These are phyloP conservation scores for Cephonodes hylas DNA, from an alignment of 2,888 invertebrate species.

Conservation along the genomic window DNA sequence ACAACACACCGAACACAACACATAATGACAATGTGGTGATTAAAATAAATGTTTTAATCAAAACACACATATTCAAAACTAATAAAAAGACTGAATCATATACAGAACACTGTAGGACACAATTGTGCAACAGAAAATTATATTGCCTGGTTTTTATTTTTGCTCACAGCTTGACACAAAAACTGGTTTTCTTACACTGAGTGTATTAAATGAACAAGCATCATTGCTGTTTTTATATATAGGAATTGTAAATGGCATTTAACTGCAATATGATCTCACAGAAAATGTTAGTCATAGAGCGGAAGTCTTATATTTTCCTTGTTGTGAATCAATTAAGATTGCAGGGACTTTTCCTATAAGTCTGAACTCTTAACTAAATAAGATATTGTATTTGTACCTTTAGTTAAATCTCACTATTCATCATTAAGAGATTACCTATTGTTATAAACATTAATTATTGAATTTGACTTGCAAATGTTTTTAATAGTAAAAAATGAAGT, in stretches of 20 bases:
- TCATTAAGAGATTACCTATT: too few relatives aligned
- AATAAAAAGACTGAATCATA: neutral
- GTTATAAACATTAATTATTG: too few relatives aligned
- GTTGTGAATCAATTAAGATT: neutral
- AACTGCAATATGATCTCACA: neutral
- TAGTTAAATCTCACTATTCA: too few relatives aligned
- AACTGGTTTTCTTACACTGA: neutral
- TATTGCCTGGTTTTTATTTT: too few relatives aligned
- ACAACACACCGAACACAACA: neutral
- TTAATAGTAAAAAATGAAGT: too few relatives aligned
- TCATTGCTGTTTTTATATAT: neutral
- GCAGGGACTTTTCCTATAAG: neutral
- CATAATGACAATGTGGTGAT: neutral
- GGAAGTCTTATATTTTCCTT: neutral
- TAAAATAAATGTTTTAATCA: neutral
- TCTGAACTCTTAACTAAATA: too few relatives aligned
- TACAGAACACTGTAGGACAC: neutral
- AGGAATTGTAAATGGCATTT: neutral
- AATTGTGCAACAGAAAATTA: neutral
- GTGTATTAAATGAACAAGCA: neutral
- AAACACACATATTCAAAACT: neutral
- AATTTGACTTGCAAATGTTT: too few relatives aligned
- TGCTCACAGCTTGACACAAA: neutral
- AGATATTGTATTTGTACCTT: too few relatives aligned
- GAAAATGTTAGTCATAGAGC: neutral